Conservation (phyloP, 2,888 invertebrate genomes). For the Pachycephus smyrnensis region DNA sequence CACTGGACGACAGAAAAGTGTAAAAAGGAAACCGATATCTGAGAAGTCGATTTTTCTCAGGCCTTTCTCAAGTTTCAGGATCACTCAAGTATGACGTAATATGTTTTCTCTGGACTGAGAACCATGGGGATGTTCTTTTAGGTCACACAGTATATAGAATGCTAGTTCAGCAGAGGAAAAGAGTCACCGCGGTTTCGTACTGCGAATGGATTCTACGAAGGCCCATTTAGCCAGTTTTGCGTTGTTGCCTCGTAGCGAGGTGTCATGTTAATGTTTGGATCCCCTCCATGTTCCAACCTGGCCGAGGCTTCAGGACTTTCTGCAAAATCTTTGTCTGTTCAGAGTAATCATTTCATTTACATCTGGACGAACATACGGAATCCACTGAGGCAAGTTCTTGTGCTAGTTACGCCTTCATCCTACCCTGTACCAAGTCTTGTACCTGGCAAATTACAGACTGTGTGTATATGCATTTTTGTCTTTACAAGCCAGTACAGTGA, state of each 20-base stretch:
- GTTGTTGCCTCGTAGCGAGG: conserved; percentile 2
- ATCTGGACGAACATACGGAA: not conserved
- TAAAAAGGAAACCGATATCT: not conserved
- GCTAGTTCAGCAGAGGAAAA: not conserved
- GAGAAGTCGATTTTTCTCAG: not conserved
- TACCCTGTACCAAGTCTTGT: too few species aligned
- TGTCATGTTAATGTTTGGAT: conserved; percentile 14
- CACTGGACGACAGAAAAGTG: not conserved
- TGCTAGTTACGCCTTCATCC: too few species aligned
- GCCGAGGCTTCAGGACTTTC: not conserved
- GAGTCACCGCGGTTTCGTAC: not conserved
- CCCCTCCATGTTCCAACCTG: not conserved
- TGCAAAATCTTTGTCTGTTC: not conserved
- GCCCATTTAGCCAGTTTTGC: not conserved
- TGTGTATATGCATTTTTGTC: not conserved
- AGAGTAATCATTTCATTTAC: not conserved
- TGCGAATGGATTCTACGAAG: not conserved
- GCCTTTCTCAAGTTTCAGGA: not conserved
- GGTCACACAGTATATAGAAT: not conserved
- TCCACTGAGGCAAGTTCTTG: not conserved
- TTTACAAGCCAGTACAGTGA: not conserved
- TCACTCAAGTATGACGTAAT: not conserved
- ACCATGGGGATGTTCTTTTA: not conserved
- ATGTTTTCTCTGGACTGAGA: not conserved
- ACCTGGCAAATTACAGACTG: not conserved